Percentiles rank a stretch among this genome's conserved stretches.
These are phyloP conservation scores for Tetramorium alpestre DNA, from an alignment of 1,140 invertebrate genomes.

Conservation along the genomic window DNA sequence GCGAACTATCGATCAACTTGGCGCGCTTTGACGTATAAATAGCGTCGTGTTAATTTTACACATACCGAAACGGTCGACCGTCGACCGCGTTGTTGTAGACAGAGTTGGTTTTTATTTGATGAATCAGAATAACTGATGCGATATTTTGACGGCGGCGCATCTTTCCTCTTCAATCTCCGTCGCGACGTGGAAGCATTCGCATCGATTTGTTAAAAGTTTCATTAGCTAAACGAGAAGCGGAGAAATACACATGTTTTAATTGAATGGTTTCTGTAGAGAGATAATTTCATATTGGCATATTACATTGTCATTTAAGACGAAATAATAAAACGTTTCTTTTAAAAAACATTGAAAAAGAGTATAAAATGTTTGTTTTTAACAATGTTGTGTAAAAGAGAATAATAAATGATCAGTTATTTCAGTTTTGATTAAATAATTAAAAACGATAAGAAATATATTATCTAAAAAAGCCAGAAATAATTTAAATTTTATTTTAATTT, in stretches of 20 bases:
- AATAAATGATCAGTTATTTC: background rate
- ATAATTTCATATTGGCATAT: background rate
- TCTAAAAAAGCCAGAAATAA: background rate
- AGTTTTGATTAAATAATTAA: background rate
- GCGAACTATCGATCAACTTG: constrained; percentile 67
- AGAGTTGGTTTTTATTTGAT: constrained; percentile 43
- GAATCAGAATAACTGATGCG: constrained; percentile 16
- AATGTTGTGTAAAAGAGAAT: background rate
- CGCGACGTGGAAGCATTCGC: background rate
- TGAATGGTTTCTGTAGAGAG: background rate
- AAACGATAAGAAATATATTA: background rate
- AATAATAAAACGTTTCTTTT: background rate
- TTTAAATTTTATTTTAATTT: constrained; percentile 8
- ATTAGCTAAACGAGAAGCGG: background rate
- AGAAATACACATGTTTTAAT: constrained; percentile 3
- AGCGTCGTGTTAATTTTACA: constrained; percentile 67
- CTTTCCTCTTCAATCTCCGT: background rate
- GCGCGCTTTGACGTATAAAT: constrained; percentile 66
- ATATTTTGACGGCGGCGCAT: constrained; percentile 13
- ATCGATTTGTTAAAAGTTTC: constrained; percentile 20
- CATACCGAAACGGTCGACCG: constrained; percentile 46
- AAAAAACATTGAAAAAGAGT: background rate
- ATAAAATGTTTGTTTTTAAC: background rate
- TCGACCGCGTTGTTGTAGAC: constrained; percentile 37
- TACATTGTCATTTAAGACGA: background rate